These are phyloP conservation scores for Tichodroma muraria DNA, from an alignment of 2,113 vertebrate genomes.

Conservation along the genomic window DNA sequence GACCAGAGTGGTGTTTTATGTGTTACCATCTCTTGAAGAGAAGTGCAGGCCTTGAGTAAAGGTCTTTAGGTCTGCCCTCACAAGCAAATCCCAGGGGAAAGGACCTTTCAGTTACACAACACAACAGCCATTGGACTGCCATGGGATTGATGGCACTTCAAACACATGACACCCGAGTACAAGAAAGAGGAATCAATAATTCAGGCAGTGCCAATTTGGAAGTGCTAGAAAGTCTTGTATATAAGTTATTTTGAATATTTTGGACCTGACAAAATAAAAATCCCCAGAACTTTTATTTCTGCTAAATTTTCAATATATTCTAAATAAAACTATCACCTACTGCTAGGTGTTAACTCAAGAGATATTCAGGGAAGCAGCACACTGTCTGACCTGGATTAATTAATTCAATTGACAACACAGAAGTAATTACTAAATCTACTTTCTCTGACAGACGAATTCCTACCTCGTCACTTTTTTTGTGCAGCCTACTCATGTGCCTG, in stretches of 20 bases:
- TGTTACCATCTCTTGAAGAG: not conserved
- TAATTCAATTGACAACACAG: not conserved
- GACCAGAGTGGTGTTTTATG: not conserved
- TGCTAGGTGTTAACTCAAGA: not conserved
- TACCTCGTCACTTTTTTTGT: not conserved
- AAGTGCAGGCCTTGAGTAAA: not conserved
- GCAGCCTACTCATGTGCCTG: not conserved
- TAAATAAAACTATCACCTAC: not conserved
- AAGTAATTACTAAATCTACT: not conserved
- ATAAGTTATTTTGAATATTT: not conserved
- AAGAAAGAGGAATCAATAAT: not conserved
- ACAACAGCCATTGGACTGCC: fast-evolving
- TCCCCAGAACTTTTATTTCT: not conserved
- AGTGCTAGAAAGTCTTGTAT: not conserved
- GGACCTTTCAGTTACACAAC: not conserved
- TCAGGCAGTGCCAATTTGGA: not conserved
- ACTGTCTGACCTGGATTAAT: not conserved
- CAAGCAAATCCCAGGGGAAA: not conserved
- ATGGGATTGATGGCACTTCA: not conserved
- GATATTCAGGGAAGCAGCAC: not conserved
- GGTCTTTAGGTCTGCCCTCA: not conserved
- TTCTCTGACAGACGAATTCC: not conserved
- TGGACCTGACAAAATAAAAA: not conserved
- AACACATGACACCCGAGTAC: not conserved
- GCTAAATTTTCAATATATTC: not conserved